Percentiles rank a stretch among this genome's conserved stretches.
phyloP scores from a whole-genome alignment of 2,888 invertebrate species.

The Steinernema hermaphroditum region DNA sequence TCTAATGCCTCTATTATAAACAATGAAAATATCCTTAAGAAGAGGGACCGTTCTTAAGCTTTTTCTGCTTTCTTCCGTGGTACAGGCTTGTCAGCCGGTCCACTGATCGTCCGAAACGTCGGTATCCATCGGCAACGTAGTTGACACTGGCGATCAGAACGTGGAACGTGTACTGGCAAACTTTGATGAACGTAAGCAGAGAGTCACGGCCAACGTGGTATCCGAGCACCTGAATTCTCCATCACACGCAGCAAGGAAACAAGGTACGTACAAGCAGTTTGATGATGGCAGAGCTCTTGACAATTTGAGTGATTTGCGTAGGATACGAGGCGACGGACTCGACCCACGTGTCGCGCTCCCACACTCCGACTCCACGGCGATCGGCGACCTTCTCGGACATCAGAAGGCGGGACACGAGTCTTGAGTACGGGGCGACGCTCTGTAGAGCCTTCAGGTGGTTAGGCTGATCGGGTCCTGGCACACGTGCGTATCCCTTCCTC shows the following conservation, averaged over 20 bases:
- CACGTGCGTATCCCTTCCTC: constrained; percentile 64
- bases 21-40: constrained; percentile 6
- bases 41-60: constrained; percentile 19
- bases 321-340: constrained; percentile 62
- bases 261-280: constrained; percentile 56
- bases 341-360: constrained; percentile 65
- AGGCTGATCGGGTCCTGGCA: constrained; percentile 57
- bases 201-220: constrained; percentile 57
- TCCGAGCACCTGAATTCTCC: constrained; percentile 51
- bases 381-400: constrained; percentile 66
- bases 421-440: constrained; percentile 60
- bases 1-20: constrained; percentile 12
- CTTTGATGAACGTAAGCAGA: constrained; percentile 51
- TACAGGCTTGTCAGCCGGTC: constrained; percentile 40
- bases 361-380: constrained; percentile 65
- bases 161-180: constrained; percentile 57
- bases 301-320: constrained; percentile 55
- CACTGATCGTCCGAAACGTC: constrained; percentile 41
- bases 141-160: constrained; percentile 45
- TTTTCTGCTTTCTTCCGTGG: constrained; percentile 29
- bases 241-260: constrained; percentile 9
- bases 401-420: constrained; percentile 60
- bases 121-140: constrained; percentile 52
- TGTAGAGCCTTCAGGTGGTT: constrained; percentile 62
- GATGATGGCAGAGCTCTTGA: constrained; percentile 55